Conservation (phyloP, 2,888 invertebrate species). For the Eledona agricola region DNA sequence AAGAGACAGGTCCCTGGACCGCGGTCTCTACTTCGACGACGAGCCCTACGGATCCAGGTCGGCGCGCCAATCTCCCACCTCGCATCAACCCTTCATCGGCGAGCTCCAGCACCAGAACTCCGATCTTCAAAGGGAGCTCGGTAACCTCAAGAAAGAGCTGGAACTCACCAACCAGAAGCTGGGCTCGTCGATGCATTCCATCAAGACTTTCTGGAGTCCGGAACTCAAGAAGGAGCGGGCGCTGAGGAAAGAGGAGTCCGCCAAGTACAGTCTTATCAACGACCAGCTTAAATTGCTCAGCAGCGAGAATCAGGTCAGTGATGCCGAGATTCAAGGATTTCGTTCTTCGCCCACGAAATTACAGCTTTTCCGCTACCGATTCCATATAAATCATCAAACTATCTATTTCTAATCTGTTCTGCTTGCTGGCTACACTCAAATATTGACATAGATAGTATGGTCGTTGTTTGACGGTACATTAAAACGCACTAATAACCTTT, state of each 20-base stretch:
- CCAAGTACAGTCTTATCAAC: conserved; percentile 95
- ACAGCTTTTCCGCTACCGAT: too few species aligned
- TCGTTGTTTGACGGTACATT: too few species aligned
- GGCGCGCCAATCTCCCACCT: conserved; percentile 76
- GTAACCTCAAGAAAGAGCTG: conserved; percentile 90
- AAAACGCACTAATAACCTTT: too few species aligned
- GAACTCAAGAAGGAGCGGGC: conserved; percentile 98
- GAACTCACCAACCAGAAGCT: conserved; percentile 97
- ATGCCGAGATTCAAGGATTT: too few species aligned
- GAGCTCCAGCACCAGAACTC: conserved; percentile 94
- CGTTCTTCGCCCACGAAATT: too few species aligned
- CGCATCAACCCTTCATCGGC: conserved; percentile 71
- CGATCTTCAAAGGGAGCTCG: conserved; percentile 92
- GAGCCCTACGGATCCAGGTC: conserved; percentile 71
- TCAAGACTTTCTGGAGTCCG: conserved; percentile 99
- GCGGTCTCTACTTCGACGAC: conserved; percentile 75
- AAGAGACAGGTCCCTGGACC: conserved; percentile 73
- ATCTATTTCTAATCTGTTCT: too few species aligned
- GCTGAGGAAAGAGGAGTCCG: conserved; percentile 95
- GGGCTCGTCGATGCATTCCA: conserved; percentile 99
- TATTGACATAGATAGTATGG: too few species aligned
- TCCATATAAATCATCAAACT: too few species aligned
- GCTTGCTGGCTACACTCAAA: too few species aligned
- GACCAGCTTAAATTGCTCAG: conserved; percentile 96
- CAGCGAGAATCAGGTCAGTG: conserved; percentile 91